Evolutionary conservation across 2,888 invertebrate genomes (phyloP), one percentile per base, ranked within the genome.

Genomic region (Nesidiocoris tenuis): DNA sequence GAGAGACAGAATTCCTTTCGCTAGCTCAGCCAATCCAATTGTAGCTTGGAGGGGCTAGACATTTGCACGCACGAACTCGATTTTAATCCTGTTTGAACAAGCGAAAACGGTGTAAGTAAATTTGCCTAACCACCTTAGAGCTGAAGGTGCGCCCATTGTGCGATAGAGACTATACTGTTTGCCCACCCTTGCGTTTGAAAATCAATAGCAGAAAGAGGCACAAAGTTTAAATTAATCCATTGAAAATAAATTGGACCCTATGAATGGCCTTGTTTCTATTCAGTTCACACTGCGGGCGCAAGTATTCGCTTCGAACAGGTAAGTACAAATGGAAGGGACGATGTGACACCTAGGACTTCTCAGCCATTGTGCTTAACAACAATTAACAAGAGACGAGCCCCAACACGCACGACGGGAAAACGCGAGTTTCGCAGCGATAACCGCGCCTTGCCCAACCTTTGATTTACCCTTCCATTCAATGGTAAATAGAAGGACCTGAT

Each of bases 401-500:
- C 12, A 39, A 39, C 5, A 39, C 39, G 39, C 12, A 39, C 5
- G 39, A 39, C 39, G 39, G 39, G 39, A 39, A 39, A 39, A 39
- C 39, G 39, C 39, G 39, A 39, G 39, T 39, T 39, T 39, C 39
- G 39, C 39, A 7, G 39, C 39, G 39, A 39, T 39, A 39, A 39
- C 39, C 39, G 39, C 39, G 3, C 39, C 39, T 72, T 72, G 39
- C 63, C 54, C 72, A 61, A 72, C 19, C 72, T 61, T 72, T 72
- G 72, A 72, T 72, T 72, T 72, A 72, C 56, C 56, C 61, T 61
- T 61, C 72, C 72, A 72, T 72, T 72, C 72, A 56, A 72, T 72
- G 72, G 61, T 63, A 72, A 72, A 24, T 59, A 59, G 70, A 39
- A 39, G 39, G 39, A 39, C 3, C 5, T n/a, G 5, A 39, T 39